These are phyloP conservation scores for Coilia nasus DNA, from an alignment of 2,797 vertebrate species.

Conservation along the genomic window DNA sequence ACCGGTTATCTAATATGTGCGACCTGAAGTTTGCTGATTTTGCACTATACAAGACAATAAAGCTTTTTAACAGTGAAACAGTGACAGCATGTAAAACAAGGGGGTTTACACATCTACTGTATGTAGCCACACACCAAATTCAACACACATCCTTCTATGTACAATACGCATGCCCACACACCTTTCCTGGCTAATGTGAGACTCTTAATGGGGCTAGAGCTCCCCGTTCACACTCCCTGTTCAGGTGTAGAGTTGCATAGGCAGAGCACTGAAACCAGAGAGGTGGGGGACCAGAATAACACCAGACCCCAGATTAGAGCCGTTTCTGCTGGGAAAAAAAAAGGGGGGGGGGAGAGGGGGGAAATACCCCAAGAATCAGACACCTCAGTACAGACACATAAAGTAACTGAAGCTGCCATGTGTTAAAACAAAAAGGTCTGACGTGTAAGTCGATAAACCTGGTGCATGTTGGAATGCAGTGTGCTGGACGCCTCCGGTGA, in stretches of 20 bases:
- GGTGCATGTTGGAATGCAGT: not conserved
- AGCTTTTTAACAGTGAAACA: not conserved
- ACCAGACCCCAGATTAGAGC: constrained; percentile 62
- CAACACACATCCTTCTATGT: constrained; percentile 30
- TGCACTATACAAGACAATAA: not conserved
- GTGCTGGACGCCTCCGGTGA: not conserved
- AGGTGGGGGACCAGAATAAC: constrained; percentile 54
- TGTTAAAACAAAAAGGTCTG: constrained; percentile 47
- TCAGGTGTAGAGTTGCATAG: constrained; percentile 50
- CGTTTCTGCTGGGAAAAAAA: constrained; percentile 46
- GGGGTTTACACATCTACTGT: not conserved
- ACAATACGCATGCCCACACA: constrained; percentile 32
- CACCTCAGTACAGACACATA: constrained; percentile 67
- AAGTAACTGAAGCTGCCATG: constrained; percentile 55
- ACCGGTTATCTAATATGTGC: not conserved
- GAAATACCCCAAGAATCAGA: constrained; percentile 68
- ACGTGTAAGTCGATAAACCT: constrained; percentile 48
- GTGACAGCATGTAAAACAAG: constrained; percentile 5
- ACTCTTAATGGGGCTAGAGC: constrained; percentile 41
- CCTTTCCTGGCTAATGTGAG: constrained; percentile 42
- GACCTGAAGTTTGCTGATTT: not conserved
- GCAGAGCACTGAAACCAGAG: constrained; percentile 50
- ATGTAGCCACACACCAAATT: constrained; percentile 23
- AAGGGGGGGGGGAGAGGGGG: constrained; percentile 42
- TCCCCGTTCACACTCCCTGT: constrained; percentile 46